Percentiles rank a stretch among this genome's conserved stretches.
phyloP scores from a whole-genome alignment of 2,113 vertebrate species.

The Chinchilla lanigera region DNA sequence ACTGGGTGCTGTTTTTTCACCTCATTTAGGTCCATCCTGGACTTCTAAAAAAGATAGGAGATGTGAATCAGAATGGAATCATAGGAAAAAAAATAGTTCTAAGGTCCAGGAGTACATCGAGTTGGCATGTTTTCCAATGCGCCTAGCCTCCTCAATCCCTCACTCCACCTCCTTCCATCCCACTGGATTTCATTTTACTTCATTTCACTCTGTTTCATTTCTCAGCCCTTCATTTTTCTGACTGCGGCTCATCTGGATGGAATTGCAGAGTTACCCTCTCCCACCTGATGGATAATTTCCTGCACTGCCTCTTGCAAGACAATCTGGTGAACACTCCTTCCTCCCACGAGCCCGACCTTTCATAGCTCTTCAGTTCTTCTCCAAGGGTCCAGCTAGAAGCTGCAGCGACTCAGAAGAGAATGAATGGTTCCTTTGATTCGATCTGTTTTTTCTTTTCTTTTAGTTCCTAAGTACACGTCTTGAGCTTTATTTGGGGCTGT shows the following conservation, averaged over 20 bases:
- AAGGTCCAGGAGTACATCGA: not conserved
- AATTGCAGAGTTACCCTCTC: slow-evolving; percentile 72
- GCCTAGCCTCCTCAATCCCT: not conserved
- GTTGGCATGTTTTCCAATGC: not conserved
- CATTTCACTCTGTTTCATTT: slow-evolving; percentile 59
- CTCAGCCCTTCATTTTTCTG: slow-evolving; percentile 54
- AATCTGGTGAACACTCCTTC: slow-evolving; percentile 82
- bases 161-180: not conserved
- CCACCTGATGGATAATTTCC: slow-evolving; percentile 88
- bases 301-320: slow-evolving; percentile 79
- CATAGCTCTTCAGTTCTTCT: slow-evolving; percentile 67
- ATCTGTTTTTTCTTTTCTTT: slow-evolving; percentile 30
- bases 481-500: slow-evolving; percentile 59
- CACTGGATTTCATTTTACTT: slow-evolving; percentile 52
- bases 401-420: slow-evolving; percentile 45
- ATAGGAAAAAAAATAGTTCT: not conserved
- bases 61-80: not conserved
- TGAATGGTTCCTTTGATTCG: slow-evolving; percentile 61
- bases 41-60: slow-evolving; percentile 17
- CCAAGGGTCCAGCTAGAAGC: slow-evolving; percentile 69
- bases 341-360: slow-evolving; percentile 64
- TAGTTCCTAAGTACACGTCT: not conserved
- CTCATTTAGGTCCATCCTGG: not conserved
- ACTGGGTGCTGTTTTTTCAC: not conserved
- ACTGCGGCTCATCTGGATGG: slow-evolving; percentile 80